Conservation (phyloP, 1,140 invertebrate species). For the Pteromalus puparum region DNA sequence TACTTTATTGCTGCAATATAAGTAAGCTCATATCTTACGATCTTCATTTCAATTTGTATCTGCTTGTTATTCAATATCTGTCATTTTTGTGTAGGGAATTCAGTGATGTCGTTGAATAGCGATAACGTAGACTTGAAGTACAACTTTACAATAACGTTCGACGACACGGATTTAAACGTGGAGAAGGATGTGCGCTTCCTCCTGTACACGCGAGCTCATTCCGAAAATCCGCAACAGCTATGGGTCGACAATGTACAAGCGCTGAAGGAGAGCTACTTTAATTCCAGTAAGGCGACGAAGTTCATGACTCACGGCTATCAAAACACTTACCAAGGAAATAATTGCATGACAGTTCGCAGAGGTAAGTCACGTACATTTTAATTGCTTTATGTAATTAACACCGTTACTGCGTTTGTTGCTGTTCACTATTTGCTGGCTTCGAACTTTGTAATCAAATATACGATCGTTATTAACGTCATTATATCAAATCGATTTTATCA, state of each 20-base stretch:
- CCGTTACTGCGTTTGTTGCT: too few relatives aligned
- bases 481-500: not conserved
- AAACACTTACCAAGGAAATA: slow-evolving; percentile 21
- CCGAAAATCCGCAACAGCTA: slow-evolving; percentile 24
- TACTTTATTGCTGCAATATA: not conserved
- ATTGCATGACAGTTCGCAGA: slow-evolving; percentile 9
- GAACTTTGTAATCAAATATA: not conserved
- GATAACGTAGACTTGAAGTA: not conserved
- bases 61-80: not conserved
- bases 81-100: not conserved
- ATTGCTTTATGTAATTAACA: not conserved
- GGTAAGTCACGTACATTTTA: slow-evolving; percentile 15
- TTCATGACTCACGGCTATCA: slow-evolving; percentile 45
- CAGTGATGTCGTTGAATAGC: not conserved
- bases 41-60: not conserved
- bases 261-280: not conserved
- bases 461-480: not conserved
- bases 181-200: slow-evolving; percentile 20
- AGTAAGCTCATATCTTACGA: not conserved
- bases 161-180: slow-evolving; percentile 1
- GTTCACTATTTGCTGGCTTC: too few relatives aligned
- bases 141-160: not conserved
- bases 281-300: slow-evolving; percentile 18
- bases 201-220: slow-evolving; percentile 17
- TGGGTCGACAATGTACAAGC: not conserved